Evolutionary conservation across 1,140 invertebrate species (phyloP), one percentile per base, ranked within the genome.

Genomic region (Wiebesia pumilae): DNA sequence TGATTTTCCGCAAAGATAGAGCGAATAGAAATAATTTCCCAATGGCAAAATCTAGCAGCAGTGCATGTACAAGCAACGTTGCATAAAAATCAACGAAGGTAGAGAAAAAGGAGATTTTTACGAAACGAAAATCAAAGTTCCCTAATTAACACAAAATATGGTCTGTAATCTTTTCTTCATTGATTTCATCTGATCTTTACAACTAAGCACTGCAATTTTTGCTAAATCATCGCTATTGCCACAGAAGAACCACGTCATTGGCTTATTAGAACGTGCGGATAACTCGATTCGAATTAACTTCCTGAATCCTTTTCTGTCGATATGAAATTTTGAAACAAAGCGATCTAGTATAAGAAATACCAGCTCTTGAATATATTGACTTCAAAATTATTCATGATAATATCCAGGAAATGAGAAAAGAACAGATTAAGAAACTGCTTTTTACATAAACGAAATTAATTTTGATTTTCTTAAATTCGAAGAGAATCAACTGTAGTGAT

Each of bases 271-370:
- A 82, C 14, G 14, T 67, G 62, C 81, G 65, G 43, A 38, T 75
- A 43, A 75, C 71, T 75, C 27, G 21, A 43, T 43, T 82, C 81
- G 65, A 27, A 82, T 82, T 43, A 30, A 30, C 65, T 43, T 82
- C 65, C 81, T 35, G n/a, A 35, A 40, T 21, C 58, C 38, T 67
- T 24, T 24, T 67, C 33, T 30, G 30, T 14, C 9, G n/a, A 40
- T 33, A 65, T 84, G 83, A 78, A 78, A 78, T 84, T 84, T 78
- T 78, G 51, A 84, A 78, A 67, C 73, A 78, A 47, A 78, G n/a
- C 47, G 4, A 80, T 54, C n/a, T n/a, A 1, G 30, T 3, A 16
- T 43, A 78, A 78, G 24, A 4, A 3, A 10, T 2, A n/a, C 1
- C 43, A 19, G 27, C 16, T 38, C 35, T 71, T 71, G 0, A 21